Conservation (phyloP, 2,888 invertebrate genomes). For the Therioaphis trifolii region DNA sequence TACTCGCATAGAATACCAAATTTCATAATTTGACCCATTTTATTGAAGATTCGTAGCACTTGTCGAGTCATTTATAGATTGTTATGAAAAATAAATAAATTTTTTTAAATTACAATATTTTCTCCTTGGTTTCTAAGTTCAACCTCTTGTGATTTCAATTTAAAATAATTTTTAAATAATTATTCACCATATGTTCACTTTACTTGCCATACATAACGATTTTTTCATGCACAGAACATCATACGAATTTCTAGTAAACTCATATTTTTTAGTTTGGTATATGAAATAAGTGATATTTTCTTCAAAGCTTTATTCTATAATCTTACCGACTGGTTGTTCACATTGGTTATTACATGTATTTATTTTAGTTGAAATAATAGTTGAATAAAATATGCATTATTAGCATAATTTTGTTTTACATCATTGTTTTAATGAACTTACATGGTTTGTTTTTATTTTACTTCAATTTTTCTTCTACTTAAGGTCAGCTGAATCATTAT, state of each 20-base stretch:
- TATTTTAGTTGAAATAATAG: not conserved
- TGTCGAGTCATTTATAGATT: not conserved
- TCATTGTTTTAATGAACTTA: not conserved
- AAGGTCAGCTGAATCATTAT: constrained; percentile 17
- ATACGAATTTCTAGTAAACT: not conserved
- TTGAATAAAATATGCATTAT: not conserved
- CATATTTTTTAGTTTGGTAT: too few relatives aligned
- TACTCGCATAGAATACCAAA: not conserved
- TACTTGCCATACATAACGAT: too few relatives aligned
- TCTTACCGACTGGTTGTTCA: not conserved
- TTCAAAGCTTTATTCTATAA: not conserved
- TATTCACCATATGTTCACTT: too few relatives aligned
- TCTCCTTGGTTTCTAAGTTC: not conserved
- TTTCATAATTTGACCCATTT: not conserved
- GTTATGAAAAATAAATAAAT: not conserved
- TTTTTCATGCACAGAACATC: not conserved
- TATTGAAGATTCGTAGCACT: not conserved
- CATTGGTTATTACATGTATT: not conserved
- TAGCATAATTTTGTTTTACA: not conserved
- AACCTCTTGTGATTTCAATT: too few relatives aligned
- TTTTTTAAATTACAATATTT: not conserved
- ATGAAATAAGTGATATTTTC: not conserved
- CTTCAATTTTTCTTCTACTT: not conserved
- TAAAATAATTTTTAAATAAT: too few relatives aligned
- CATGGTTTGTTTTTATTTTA: not conserved